These are phyloP conservation scores for Ictalurus furcatus DNA, from an alignment of 2,113 vertebrate species.

Conservation along the genomic window DNA sequence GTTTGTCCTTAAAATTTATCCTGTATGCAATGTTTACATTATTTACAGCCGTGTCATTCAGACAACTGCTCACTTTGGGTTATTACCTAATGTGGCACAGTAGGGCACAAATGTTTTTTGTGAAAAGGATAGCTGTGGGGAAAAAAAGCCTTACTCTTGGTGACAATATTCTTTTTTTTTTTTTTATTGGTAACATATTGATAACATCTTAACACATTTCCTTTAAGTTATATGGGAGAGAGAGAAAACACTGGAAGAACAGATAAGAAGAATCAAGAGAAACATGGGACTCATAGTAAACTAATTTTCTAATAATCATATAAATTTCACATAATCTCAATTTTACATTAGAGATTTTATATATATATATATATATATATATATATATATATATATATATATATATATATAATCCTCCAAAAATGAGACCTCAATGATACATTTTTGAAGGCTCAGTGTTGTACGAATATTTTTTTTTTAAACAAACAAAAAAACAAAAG, in stretches of 20 bases:
- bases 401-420: constrained; percentile 22
- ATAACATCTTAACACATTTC: constrained; percentile 70
- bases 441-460: constrained; percentile 40
- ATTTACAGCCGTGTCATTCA: neutral
- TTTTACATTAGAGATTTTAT: constrained; percentile 43
- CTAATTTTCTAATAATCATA: constrained; percentile 19
- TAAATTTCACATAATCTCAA: constrained; percentile 47
- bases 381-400: constrained; percentile 41
- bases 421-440: constrained; percentile 34
- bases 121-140: neutral
- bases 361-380: constrained; percentile 8
- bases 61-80: too few relatives aligned
- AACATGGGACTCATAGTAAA: constrained; percentile 48
- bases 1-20: neutral
- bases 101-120: neutral
- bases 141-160: constrained; percentile 35
- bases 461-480: constrained; percentile 23
- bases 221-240: constrained; percentile 57
- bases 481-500: neutral
- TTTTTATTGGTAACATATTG: constrained; percentile 73
- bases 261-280: constrained; percentile 47
- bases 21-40: neutral
- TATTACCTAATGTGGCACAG: neutral
- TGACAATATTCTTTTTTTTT: constrained; percentile 32
- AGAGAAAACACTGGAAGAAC: constrained; percentile 2